Conservation (phyloP, 2,113 vertebrate species). For the Calyptommatus sinebrachiatus region DNA sequence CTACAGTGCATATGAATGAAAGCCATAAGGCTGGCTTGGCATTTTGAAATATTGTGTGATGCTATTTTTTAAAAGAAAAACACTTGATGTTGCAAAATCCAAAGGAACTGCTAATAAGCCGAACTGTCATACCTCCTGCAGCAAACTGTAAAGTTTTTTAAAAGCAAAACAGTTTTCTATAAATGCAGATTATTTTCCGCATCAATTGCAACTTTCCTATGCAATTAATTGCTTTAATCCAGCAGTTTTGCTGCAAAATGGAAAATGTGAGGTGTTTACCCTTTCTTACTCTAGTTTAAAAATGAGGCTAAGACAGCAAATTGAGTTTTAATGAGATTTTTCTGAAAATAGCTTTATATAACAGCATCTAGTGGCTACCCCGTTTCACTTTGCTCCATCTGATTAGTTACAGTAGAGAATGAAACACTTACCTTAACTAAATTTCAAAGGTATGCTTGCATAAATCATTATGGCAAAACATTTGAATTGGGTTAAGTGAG, state of each 20-base stretch:
- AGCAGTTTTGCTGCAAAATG: conserved; percentile 31
- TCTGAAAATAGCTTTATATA: neutral
- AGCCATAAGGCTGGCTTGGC: neutral
- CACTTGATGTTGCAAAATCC: neutral
- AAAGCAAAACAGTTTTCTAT: conserved; percentile 32
- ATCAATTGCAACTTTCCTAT: conserved; percentile 43
- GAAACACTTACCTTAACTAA: neutral
- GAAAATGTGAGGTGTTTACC: conserved; percentile 40
- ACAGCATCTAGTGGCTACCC: conserved; percentile 7
- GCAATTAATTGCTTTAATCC: conserved; percentile 52
- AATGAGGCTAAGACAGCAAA: conserved; percentile 49
- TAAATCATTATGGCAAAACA: neutral
- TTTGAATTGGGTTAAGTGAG: neutral
- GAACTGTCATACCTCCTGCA: conserved; percentile 38
- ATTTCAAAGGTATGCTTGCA: neutral
- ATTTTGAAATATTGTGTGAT: conserved; percentile 20
- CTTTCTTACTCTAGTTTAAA: conserved; percentile 47
- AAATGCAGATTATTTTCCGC: conserved; percentile 48
- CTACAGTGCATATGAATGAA: neutral
- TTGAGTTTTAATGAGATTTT: conserved; percentile 26
- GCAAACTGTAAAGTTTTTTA: conserved; percentile 41
- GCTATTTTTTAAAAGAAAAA: conserved; percentile 23
- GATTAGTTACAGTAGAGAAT: conserved; percentile 39
- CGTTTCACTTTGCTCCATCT: conserved; percentile 30
- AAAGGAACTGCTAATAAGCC: conserved; percentile 38